Conservation (phyloP, 2,797 vertebrate species). For the Rhynchotus rufescens region DNA sequence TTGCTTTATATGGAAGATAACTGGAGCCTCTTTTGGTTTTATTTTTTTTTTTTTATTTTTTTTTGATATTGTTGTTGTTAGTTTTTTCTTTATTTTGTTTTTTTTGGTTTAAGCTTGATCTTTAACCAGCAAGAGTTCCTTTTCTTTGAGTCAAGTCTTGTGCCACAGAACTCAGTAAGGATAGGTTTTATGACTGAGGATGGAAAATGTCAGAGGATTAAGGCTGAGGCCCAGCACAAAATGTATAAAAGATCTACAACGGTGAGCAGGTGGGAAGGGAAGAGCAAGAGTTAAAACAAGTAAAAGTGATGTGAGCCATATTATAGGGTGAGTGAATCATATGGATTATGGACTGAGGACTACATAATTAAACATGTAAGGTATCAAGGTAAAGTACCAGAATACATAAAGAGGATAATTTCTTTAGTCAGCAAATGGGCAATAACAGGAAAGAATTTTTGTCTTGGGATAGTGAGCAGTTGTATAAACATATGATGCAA, state of each 20-base stretch:
- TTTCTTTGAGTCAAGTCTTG: neutral
- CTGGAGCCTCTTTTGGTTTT: neutral
- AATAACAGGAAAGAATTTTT: slow-evolving; percentile 87
- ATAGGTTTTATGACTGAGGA: neutral
- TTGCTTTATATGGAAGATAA: neutral
- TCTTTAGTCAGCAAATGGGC: slow-evolving; percentile 87
- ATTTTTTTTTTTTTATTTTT: no score
- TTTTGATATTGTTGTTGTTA: neutral
- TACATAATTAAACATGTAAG: slow-evolving; percentile 84
- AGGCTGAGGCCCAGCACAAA: neutral
- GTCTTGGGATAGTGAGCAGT: slow-evolving; percentile 86
- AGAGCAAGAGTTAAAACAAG: slow-evolving; percentile 53
- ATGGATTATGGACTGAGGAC: slow-evolving; percentile 81
- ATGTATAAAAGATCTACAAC: neutral
- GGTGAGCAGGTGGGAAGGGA: neutral
- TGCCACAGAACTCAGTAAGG: neutral
- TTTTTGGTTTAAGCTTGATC: neutral
- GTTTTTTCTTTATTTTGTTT: neutral
- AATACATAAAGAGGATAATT: slow-evolving; percentile 86
- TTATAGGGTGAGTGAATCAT: slow-evolving; percentile 70
- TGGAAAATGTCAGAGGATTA: neutral
- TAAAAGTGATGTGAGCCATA: neutral
- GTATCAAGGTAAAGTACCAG: slow-evolving; percentile 86
- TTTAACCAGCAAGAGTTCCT: neutral
- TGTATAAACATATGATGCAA: slow-evolving; percentile 87